Evolutionary conservation across 2,797 vertebrate species (phyloP), one percentile per base, ranked within the genome.

Genomic region (Lithobates sylvaticus): DNA sequence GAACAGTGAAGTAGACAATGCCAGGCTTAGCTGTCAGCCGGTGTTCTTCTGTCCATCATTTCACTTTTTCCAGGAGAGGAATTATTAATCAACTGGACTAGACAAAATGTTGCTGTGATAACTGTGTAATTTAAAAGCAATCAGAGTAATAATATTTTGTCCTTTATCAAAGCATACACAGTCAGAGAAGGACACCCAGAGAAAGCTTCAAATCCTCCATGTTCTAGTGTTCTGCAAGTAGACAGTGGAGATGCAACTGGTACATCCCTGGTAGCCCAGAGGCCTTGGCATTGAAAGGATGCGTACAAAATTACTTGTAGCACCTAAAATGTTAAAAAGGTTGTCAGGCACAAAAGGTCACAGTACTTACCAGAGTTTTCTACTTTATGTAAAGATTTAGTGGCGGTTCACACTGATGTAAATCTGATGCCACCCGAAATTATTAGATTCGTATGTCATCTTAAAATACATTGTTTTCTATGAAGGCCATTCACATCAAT

Each of bases 91-190:
- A 23, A 18, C 39, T 74, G 74, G 80, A 78, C 68, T 36, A 65
- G 54, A 73, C 34, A 44, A 61, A 65, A 78, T 78, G 76, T 79
- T 83, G 54, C 39, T 65, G 71, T 78, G 85, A 83, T 83, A 68
- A 73, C 75, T 73, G 75, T 77, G 74, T 73, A 73, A 87, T 87
- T 78, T 82, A 83, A 73, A 87, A 87, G 80, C 74, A 87, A 87
- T 87, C 70, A 83, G 21, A 73, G 69, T 32, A 87, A 87, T 87
- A 78, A 83, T 83, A 87, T 77, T 78, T 78, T 54, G 85, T 78
- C 85, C 78, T 78, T 82, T 77, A 82, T 86, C 79, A 86, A 72
- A 54, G 36, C 72, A 78, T 78, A 72, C 58, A 78, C 54, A 61
- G 76, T 72, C 61, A 77, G 32, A 34, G 67, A 32, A n/a, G 67